Evolutionary conservation across 2,113 vertebrate species (phyloP).

Genomic region (Aspidoscelis tigris): DNA sequence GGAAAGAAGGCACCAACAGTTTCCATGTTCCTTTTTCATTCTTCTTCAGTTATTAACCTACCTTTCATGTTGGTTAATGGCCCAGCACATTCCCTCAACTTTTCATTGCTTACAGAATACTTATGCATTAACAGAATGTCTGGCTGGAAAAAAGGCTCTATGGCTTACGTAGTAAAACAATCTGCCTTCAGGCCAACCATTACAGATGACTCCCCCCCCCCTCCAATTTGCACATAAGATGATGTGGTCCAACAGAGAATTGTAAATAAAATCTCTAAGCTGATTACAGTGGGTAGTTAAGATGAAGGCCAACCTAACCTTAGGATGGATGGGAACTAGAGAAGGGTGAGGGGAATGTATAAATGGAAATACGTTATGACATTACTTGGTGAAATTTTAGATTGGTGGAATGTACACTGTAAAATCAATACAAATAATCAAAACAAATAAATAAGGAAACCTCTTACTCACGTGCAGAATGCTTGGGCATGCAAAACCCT

Average conservation of each 20-base stretch:
- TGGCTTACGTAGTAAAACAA: neutral
- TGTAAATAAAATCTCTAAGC: too few relatives aligned
- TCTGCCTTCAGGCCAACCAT: neutral
- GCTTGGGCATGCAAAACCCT: neutral
- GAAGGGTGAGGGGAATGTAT: too few relatives aligned
- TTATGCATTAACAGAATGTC: neutral
- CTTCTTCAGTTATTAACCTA: neutral
- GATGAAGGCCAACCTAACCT: too few relatives aligned
- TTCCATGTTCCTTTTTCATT: conserved; percentile 12
- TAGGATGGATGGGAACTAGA: too few relatives aligned
- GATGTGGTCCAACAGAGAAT: neutral
- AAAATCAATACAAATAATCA: too few relatives aligned
- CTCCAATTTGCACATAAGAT: neutral
- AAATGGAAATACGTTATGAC: too few relatives aligned
- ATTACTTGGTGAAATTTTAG: too few relatives aligned
- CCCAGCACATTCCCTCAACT: conserved; percentile 13
- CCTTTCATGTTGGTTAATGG: conserved; percentile 30
- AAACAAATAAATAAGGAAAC: too few relatives aligned
- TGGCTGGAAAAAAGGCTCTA: neutral
- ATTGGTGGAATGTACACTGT: too few relatives aligned
- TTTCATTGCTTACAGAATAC: neutral
- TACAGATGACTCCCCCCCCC: neutral
- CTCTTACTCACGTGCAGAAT: neutral
- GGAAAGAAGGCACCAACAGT: neutral
- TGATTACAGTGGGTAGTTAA: too few relatives aligned